Evolutionary conservation across 2,113 vertebrate species (phyloP).

Genomic region (Azemiops feae): DNA sequence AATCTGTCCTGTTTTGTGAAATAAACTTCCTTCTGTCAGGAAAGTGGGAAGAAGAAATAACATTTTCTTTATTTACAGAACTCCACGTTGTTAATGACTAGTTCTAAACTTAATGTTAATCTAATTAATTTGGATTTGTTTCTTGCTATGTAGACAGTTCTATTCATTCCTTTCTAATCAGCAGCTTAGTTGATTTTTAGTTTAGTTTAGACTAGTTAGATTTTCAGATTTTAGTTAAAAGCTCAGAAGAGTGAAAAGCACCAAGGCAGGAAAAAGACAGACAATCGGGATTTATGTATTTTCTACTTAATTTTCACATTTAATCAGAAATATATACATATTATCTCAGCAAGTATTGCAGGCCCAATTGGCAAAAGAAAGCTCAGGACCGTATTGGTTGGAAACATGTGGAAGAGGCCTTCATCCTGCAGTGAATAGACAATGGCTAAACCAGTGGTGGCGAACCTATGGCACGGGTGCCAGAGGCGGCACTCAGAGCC

Average conservation of each 20-base stretch:
- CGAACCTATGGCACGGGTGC: too few species aligned
- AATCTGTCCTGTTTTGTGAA: background rate
- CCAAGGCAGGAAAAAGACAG: background rate
- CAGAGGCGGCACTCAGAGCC: too few species aligned
- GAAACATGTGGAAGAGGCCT: background rate
- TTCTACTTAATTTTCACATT: background rate
- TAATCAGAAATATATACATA: background rate
- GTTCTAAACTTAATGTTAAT: background rate
- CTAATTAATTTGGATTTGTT: background rate
- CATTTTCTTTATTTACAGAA: background rate
- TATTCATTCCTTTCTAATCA: background rate
- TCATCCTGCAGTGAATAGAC: too few species aligned
- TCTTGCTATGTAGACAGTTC: background rate
- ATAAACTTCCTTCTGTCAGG: background rate
- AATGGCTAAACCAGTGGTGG: too few species aligned
- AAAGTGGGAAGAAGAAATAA: background rate
- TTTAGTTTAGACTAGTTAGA: too few species aligned
- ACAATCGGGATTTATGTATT: background rate
- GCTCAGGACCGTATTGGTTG: background rate
- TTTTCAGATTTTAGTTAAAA: background rate
- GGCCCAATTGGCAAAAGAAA: background rate
- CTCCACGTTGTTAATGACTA: background rate
- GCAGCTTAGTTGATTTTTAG: background rate
- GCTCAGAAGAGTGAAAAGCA: background rate
- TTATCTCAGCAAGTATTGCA: background rate